A percentile compares a stretch with the other conserved stretches of the same genome.
phyloP scores from a whole-genome alignment of 2,888 invertebrate species.

The Drosophila setosimentum region DNA sequence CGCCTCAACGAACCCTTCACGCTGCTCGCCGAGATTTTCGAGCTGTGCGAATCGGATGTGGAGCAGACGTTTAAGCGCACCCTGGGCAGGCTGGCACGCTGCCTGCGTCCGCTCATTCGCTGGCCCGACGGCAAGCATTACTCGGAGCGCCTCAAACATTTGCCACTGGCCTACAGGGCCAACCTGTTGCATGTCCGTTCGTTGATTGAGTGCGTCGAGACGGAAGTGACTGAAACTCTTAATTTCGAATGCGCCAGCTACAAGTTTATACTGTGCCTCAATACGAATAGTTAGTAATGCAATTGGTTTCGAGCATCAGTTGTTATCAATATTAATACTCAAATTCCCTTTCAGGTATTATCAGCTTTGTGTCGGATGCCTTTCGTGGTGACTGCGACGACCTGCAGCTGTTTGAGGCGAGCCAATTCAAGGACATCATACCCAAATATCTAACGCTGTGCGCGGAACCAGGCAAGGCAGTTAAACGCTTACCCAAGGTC shows the following conservation, averaged over 20 bases:
- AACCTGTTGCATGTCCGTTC: constrained; percentile 84
- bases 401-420: constrained; percentile 83
- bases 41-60: constrained; percentile 79
- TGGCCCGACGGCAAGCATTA: constrained; percentile 84
- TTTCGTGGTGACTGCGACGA: constrained; percentile 84
- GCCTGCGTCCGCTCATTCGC: constrained; percentile 81
- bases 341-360: constrained; percentile 66
- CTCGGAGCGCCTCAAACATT: constrained; percentile 83
- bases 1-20: constrained; percentile 83
- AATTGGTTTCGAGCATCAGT: background rate
- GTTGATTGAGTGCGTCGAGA: constrained; percentile 84
- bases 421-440: constrained; percentile 81
- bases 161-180: constrained; percentile 82
- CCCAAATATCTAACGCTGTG: constrained; percentile 84
- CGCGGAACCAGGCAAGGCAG: constrained; percentile 83
- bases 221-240: constrained; percentile 77
- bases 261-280: constrained; percentile 84
- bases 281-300: constrained; percentile 77
- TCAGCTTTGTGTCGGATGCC: constrained; percentile 83
- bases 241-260: constrained; percentile 82
- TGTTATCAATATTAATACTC: background rate
- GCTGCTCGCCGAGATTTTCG: constrained; percentile 82
- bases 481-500: constrained; percentile 61
- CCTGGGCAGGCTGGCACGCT: constrained; percentile 79
- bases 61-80: constrained; percentile 81